Conservation (phyloP, 2,888 invertebrate species). For the Tipula unca region DNA sequence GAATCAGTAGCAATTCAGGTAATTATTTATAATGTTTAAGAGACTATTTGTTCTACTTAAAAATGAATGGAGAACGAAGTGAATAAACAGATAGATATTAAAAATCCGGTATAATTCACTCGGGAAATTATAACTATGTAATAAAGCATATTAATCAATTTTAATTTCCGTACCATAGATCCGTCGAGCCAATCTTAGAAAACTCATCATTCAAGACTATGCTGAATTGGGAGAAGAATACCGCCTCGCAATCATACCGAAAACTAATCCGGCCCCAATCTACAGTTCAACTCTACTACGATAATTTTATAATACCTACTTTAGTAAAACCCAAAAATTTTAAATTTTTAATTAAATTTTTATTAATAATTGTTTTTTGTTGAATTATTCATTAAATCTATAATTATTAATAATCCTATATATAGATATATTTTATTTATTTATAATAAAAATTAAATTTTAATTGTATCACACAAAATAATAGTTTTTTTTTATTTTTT, state of each 20-base stretch:
- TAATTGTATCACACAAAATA: neutral
- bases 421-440: neutral
- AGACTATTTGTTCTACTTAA: too few species aligned
- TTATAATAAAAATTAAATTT: neutral
- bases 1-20: neutral
- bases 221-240: neutral
- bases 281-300: neutral
- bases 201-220: neutral
- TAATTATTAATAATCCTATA: neutral
- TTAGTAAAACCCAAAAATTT: neutral
- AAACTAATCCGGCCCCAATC: neutral
- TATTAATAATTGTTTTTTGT: neutral
- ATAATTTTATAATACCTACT: neutral
- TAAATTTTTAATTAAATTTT: neutral
- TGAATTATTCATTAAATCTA: neutral
- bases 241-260: neutral
- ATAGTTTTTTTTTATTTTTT: slow-evolving; percentile 1
- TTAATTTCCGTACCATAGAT: neutral
- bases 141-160: too few species aligned
- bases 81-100: neutral
- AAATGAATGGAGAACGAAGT: too few species aligned
- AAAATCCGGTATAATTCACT: neutral
- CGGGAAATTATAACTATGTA: neutral
- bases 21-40: neutral
- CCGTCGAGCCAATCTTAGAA: neutral